Evolutionary conservation across 2,888 invertebrate species (phyloP), one percentile per base, ranked within the genome.

Genomic region (Harpalus rubripes): DNA sequence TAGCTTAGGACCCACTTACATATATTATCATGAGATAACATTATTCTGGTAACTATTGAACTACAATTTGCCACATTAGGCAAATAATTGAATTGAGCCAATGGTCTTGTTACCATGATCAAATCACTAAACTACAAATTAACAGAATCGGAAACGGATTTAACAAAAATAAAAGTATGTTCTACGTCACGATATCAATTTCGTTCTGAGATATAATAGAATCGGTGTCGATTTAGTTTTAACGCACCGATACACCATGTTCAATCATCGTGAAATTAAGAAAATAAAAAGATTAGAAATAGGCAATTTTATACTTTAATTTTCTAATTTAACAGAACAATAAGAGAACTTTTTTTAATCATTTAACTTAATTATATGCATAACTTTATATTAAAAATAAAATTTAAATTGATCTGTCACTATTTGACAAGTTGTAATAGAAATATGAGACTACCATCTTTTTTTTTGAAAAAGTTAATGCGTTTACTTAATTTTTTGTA

Each of bases 281-380:
- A 52, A 52, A 52, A 52, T 52, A 52, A 52, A 44, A 52, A 52
- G 44, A 52, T 52, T 52, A 5, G 44, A 52, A 52, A 52, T 52
- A 52, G 44, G 44, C 44, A 52, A 52, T 52, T 52, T 52, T 52
- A 52, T 52, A 52, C 10, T 52, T 52, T 52, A 52, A 52, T 52
- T 52, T 52, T 52, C 32, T 52, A 52, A 52, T 12, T 52, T 52
- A 52, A 52, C 2, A 52, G 10, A 12, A 8, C 44, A 52, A 52
- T 52, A 12, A 2, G 10, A 52, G 12, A 52, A 1, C 10, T 8
- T 52, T 52, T 52, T 52, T 8, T 52, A 52, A 12, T 52, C 12
- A 52, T 12, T 52, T 52, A 52, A 52, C 6, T 52, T 52, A 52
- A 52, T 10, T 52, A 52, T 12, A 52, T 52, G 12, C 6, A 10